phyloP scores from a whole-genome alignment of 2,797 vertebrate genomes.

The Neomorphus geoffroyi region DNA sequence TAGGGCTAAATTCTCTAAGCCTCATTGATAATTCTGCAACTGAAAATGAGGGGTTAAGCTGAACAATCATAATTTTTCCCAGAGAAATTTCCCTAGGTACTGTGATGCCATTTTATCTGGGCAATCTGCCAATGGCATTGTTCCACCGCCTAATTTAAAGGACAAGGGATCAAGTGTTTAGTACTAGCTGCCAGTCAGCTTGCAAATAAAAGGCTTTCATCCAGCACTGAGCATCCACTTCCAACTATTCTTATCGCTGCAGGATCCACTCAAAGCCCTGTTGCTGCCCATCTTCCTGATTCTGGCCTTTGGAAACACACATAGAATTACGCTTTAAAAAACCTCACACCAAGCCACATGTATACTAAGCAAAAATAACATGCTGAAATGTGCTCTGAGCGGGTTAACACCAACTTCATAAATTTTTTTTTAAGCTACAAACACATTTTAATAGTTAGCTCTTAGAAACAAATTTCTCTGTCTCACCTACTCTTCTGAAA shows the following conservation, averaged over 20 bases:
- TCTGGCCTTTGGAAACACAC: neutral
- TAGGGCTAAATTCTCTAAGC: neutral
- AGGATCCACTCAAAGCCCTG: neutral
- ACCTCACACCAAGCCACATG: neutral
- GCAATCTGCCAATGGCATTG: neutral
- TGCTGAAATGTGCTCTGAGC: neutral
- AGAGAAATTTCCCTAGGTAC: neutral
- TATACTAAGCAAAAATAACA: neutral
- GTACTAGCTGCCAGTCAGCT: neutral
- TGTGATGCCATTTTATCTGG: neutral
- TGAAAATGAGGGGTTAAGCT: neutral
- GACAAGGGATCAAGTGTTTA: neutral
- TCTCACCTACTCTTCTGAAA: neutral
- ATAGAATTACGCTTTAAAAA: neutral
- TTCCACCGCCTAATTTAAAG: neutral
- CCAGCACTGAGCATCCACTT: neutral
- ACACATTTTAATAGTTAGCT: neutral
- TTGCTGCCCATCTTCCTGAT: neutral
- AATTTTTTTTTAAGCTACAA: neutral
- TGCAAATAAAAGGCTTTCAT: constrained; percentile 13
- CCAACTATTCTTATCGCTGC: neutral
- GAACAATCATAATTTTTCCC: neutral
- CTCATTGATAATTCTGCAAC: neutral
- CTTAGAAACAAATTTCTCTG: neutral
- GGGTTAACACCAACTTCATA: neutral